Conservation (phyloP, 1,140 invertebrate species). For the Aphidius ervi region DNA sequence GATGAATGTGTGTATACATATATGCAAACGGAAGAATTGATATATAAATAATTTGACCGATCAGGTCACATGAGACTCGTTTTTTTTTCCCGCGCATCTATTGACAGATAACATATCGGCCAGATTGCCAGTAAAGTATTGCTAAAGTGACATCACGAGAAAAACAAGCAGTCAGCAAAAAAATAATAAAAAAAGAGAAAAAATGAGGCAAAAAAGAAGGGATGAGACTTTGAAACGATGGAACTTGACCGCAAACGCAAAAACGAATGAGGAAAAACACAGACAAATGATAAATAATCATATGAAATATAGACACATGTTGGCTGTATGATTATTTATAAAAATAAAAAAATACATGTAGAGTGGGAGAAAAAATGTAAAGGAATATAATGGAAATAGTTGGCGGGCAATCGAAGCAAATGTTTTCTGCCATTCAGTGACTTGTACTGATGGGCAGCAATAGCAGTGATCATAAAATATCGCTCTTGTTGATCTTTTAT, state of each 20-base stretch:
- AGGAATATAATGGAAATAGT: background rate
- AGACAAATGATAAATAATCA: background rate
- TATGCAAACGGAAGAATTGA: background rate
- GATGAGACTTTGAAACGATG: slow-evolving; percentile 9
- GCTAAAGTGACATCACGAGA: slow-evolving; percentile 13
- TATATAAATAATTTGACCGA: too few species aligned
- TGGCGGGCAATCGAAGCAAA: too few species aligned
- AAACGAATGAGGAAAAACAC: background rate
- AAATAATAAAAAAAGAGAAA: background rate
- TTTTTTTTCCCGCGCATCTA: slow-evolving; percentile 31
- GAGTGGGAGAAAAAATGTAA: background rate
- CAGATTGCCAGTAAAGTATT: slow-evolving; percentile 18
- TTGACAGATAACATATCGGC: slow-evolving; percentile 36
- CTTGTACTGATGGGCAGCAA: too few species aligned
- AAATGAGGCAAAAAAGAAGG: background rate
- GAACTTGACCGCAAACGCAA: slow-evolving; percentile 4
- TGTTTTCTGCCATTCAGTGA: too few species aligned
- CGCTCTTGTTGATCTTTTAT: too few species aligned
- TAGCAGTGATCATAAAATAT: too few species aligned
- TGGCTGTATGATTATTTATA: too few species aligned
- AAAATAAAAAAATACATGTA: background rate
- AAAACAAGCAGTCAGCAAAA: background rate
- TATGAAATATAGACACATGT: background rate
- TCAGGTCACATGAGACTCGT: slow-evolving; percentile 18
- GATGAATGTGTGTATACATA: background rate